Evolutionary conservation across 2,113 vertebrate species (phyloP), one percentile per base, ranked within the genome.

Genomic region (Pachyramphus minor): DNA sequence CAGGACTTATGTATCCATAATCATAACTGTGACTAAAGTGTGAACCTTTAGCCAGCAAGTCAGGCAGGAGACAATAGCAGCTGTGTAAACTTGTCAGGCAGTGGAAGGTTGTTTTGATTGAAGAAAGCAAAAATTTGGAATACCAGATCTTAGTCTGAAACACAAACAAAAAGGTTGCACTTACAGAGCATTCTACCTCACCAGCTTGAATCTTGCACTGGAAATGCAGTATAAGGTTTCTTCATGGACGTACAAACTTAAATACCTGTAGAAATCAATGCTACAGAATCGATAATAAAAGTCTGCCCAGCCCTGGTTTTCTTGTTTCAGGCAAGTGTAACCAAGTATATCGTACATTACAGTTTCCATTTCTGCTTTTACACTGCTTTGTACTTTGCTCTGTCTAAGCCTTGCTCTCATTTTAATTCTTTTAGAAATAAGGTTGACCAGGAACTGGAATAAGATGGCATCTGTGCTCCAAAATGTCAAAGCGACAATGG

Each of bases 401-500:
- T 41, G 12, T 41, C 68, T 89, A 56, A 77, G 60, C 42, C 62
- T 89, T 87, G n/a, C 11, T 87, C 33, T 81, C 27, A 4, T 77
- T 86, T 64, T 81, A 25, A 30, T 52, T 66, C 9, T 42, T 87
- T 89, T n/a, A 68, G 68, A 84, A 81, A 52, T 31, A 88, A 52
- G 20, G 5, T 30, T 84, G 72, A 76, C 27, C 12, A 35, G 69
- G 59, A 67, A 55, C 17, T 20, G 49, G 24, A 87, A 83, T 75
- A 58, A 85, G 64, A 98, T 98, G 98, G 79, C 97, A 28, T 98
- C 98, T 39, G 86, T 98, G 31, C 98, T 98, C 93, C 98, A 97
- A 39, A 96, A 97, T 8, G 50, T 98, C 50, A 97, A 98, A 63
- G 84, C 91, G 84, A 97, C 97, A 4, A 74, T 97, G 74, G 97